Conservation (phyloP, 1,140 invertebrate genomes). For the Solenopsis fugax region DNA sequence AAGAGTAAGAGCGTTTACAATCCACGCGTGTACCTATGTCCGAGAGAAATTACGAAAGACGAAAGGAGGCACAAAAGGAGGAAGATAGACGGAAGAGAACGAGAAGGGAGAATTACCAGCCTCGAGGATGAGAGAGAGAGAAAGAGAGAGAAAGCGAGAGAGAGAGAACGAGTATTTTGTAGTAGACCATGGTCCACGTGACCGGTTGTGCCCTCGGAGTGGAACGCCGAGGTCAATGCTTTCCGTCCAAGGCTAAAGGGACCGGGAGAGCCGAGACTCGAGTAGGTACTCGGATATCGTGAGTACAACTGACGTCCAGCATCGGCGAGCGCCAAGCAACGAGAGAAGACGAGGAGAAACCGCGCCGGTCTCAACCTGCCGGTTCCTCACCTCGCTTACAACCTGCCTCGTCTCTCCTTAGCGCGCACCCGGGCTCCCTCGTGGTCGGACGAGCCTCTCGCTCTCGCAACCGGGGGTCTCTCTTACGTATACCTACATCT, state of each 20-base stretch:
- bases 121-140: background rate
- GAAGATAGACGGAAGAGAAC: background rate
- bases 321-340: constrained; percentile 25
- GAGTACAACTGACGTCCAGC: constrained; percentile 73
- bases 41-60: constrained; percentile 48
- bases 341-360: constrained; percentile 67
- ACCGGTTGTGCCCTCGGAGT: constrained; percentile 81
- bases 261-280: constrained; percentile 76
- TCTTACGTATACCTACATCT: constrained; percentile 14
- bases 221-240: constrained; percentile 84
- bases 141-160: constrained; percentile 2
- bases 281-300: constrained; percentile 76
- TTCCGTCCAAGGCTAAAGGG: constrained; percentile 84
- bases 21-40: constrained; percentile 31
- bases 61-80: constrained; percentile 42
- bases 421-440: constrained; percentile 21
- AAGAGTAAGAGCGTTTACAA: constrained; percentile 49
- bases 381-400: constrained; percentile 65
- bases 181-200: constrained; percentile 81
- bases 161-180: constrained; percentile 75
- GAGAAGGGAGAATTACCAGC: constrained; percentile 2
- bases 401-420: constrained; percentile 67
- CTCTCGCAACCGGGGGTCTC: constrained; percentile 57
- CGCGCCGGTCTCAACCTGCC: constrained; percentile 48
- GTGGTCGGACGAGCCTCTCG: constrained; percentile 63